Evolutionary conservation across 2,888 invertebrate species (phyloP).

Genomic region (Loripinus fragilis): DNA sequence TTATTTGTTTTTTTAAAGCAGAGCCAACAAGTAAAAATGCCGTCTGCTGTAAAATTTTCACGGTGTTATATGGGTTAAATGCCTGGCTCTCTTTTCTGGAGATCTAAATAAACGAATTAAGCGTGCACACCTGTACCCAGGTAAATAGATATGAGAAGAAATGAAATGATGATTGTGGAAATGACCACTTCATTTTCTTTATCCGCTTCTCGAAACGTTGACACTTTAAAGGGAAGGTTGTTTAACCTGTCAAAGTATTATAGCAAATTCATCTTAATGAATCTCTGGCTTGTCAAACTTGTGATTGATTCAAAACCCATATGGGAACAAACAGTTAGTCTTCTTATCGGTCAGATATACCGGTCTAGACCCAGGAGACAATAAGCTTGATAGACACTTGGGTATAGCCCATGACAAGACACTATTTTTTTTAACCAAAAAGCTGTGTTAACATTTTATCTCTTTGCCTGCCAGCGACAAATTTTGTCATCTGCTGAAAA

Average conservation of each 20-base stretch:
- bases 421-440: too few relatives aligned
- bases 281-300: background rate
- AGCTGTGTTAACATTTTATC: too few relatives aligned
- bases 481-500: too few relatives aligned
- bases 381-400: too few relatives aligned
- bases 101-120: background rate
- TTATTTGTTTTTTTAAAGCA: too few relatives aligned
- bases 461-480: too few relatives aligned
- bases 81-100: background rate
- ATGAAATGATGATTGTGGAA: background rate
- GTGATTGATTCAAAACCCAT: background rate
- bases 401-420: too few relatives aligned
- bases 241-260: background rate
- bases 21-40: too few relatives aligned
- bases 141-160: background rate
- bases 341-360: background rate
- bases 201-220: background rate
- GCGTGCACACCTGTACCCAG: background rate
- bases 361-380: background rate
- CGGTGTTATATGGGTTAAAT: too few relatives aligned
- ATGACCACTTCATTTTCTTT: conserved; percentile 18
- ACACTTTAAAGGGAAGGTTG: conserved; percentile 9
- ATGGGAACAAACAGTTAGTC: conserved; percentile 4
- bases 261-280: background rate
- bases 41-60: too few relatives aligned